Evolutionary conservation across 2,888 invertebrate genomes (phyloP).

Genomic region (Siphlonurus alternatus): DNA sequence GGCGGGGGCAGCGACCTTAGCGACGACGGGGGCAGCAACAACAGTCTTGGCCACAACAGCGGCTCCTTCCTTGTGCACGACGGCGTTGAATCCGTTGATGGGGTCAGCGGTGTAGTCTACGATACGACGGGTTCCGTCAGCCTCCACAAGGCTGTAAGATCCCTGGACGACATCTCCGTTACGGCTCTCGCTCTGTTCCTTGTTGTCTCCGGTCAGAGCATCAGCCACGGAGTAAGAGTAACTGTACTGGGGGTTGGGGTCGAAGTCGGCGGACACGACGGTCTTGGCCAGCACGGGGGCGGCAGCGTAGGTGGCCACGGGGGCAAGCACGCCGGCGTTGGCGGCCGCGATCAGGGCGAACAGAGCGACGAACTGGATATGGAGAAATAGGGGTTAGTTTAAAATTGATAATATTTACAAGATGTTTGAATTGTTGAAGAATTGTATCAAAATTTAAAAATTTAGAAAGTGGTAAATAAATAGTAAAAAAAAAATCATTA

Average conservation of each 20-base stretch:
- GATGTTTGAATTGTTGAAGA: too few species aligned
- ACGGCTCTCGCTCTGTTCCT: slow-evolving; percentile 5
- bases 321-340: background rate
- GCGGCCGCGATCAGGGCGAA: slow-evolving; percentile 2
- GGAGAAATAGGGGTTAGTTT: too few species aligned
- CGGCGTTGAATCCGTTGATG: slow-evolving; percentile 9
- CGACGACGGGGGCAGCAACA: background rate
- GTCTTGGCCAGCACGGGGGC: background rate
- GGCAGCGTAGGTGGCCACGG: background rate
- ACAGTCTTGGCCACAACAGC: too few species aligned
- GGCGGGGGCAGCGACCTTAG: slow-evolving; percentile 5
- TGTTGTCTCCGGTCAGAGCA: slow-evolving; percentile 6
- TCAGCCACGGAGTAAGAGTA: slow-evolving; percentile 5
- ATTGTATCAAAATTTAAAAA: too few species aligned
- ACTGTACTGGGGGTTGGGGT: slow-evolving; percentile 11
- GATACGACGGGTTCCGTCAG: slow-evolving; percentile 9
- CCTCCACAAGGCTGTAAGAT: slow-evolving; percentile 6
- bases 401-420: too few species aligned
- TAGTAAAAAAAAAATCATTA: too few species aligned
- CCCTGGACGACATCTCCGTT: slow-evolving; percentile 8
- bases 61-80: slow-evolving; percentile 6
- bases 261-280: slow-evolving; percentile 7
- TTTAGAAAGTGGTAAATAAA: too few species aligned
- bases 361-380: slow-evolving; percentile 4
- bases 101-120: slow-evolving; percentile 10